These are phyloP conservation scores for Muscina levida DNA, from an alignment of 2,888 invertebrate genomes.

Conservation along the genomic window DNA sequence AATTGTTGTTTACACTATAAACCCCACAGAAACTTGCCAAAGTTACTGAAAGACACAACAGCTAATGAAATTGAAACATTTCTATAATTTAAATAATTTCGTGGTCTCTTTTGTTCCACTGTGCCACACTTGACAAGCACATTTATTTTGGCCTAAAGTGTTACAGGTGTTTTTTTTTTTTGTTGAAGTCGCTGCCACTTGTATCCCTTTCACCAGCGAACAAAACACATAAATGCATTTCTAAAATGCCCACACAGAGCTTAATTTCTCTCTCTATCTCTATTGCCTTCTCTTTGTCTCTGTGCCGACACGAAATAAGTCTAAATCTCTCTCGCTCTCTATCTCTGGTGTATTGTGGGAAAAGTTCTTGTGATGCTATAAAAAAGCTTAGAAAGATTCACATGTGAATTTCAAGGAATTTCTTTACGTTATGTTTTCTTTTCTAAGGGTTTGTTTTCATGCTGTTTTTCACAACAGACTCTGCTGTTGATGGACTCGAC, in stretches of 20 bases:
- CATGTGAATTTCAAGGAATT: slow-evolving; percentile 39
- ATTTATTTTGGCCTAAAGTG: slow-evolving; percentile 35
- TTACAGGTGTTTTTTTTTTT: slow-evolving; percentile 60
- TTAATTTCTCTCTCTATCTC: slow-evolving; percentile 29
- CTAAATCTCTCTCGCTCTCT: no score
- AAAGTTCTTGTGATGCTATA: slow-evolving; percentile 57
- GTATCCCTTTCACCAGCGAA: neutral
- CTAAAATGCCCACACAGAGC: neutral
- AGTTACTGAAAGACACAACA: no score
- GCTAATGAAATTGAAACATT: no score
- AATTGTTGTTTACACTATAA: no score
- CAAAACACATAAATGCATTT: no score
- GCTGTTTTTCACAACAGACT: slow-evolving; percentile 11
- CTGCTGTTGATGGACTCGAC: neutral
- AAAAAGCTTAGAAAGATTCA: slow-evolving; percentile 48
- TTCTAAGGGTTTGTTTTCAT: slow-evolving; percentile 33
- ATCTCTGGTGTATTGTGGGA: neutral
- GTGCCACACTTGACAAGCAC: no score
- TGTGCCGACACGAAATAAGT: no score
- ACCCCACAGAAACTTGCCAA: no score
- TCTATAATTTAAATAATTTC: no score
- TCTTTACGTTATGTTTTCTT: slow-evolving; percentile 19
- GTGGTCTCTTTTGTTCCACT: no score
- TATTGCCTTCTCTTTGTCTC: neutral
- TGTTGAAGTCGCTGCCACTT: slow-evolving; percentile 8